A percentile compares a stretch with the other conserved stretches of the same genome.
phyloP scores from a whole-genome alignment of 2,888 invertebrate genomes.

The Spatulosminthurus flaviceps region DNA sequence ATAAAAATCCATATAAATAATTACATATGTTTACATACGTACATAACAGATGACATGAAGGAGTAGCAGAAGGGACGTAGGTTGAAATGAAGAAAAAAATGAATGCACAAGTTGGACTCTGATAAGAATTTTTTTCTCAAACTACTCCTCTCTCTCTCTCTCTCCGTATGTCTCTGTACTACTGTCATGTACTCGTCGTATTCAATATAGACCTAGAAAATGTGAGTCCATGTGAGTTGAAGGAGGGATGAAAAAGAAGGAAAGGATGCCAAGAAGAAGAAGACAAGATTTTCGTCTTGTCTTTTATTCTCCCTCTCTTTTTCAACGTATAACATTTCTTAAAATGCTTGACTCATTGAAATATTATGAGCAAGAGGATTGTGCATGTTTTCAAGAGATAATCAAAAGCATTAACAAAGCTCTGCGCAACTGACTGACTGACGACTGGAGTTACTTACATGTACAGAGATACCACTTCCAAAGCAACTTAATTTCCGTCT shows the following conservation, averaged over 20 bases:
- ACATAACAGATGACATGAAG: not conserved
- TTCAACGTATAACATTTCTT: too few relatives aligned
- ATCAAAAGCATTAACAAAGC: slow-evolving; percentile 26
- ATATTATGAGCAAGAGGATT: slow-evolving; percentile 25
- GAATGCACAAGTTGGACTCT: slow-evolving; percentile 5
- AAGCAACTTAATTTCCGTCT: slow-evolving; percentile 4
- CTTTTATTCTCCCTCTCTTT: not conserved
- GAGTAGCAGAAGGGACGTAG: not conserved
- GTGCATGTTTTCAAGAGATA: slow-evolving; percentile 21
- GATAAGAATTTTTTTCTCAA: slow-evolving; percentile 41
- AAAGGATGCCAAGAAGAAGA: slow-evolving; percentile 39
- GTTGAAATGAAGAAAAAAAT: slow-evolving; percentile 10
- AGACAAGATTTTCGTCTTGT: slow-evolving; percentile 33
- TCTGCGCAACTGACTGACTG: not conserved
- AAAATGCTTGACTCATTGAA: slow-evolving; percentile 4
- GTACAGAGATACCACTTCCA: not conserved
- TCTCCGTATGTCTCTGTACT: not conserved
- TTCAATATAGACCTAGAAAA: not conserved
- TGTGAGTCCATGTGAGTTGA: not conserved
- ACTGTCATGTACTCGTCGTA: slow-evolving; percentile 16
- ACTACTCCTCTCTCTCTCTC: slow-evolving; percentile 28
- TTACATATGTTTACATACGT: too few relatives aligned
- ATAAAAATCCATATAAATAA: slow-evolving; percentile 1
- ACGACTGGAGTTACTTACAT: slow-evolving; percentile 5
- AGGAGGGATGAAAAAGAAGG: slow-evolving; percentile 32